Conservation (phyloP, 2,797 vertebrate genomes). For the Gymnoscopelus braueri region DNA sequence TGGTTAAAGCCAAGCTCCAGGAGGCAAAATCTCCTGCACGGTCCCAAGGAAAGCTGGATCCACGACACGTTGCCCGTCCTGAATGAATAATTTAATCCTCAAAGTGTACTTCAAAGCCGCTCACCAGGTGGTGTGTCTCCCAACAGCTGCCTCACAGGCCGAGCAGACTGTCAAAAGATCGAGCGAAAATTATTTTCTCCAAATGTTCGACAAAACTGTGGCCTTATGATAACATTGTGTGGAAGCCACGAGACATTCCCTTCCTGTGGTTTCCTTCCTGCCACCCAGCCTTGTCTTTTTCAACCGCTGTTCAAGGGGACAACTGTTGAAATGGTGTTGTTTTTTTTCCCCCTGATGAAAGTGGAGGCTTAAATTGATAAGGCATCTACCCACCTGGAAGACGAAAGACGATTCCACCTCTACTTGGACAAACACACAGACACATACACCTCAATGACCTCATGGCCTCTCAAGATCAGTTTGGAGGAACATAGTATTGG, state of each 20-base stretch:
- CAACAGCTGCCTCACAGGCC: slow-evolving; percentile 84
- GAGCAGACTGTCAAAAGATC: slow-evolving; percentile 90
- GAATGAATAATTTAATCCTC: slow-evolving; percentile 97
- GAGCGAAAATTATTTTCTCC: slow-evolving; percentile 89
- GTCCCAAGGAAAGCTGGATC: slow-evolving; percentile 75
- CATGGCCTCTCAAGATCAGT: slow-evolving; percentile 39
- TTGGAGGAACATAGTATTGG: slow-evolving; percentile 35
- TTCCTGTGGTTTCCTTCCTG: neutral
- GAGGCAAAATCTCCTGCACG: slow-evolving; percentile 89
- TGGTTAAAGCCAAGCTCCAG: slow-evolving; percentile 84
- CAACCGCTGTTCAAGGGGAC: slow-evolving; percentile 47
- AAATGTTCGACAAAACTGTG: slow-evolving; percentile 94
- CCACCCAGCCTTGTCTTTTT: slow-evolving; percentile 38
- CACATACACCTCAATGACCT: neutral
- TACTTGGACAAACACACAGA: slow-evolving; percentile 41
- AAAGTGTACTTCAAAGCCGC: slow-evolving; percentile 96
- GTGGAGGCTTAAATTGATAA: slow-evolving; percentile 51
- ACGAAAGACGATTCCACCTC: slow-evolving; percentile 55
- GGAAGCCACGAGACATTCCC: slow-evolving; percentile 70
- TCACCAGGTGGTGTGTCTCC: slow-evolving; percentile 89
- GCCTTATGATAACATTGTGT: slow-evolving; percentile 90
- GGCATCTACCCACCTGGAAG: slow-evolving; percentile 53
- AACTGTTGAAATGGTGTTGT: slow-evolving; percentile 53
- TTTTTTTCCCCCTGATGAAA: slow-evolving; percentile 54
- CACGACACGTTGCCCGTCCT: slow-evolving; percentile 84